These are phyloP conservation scores for Hypsibius dujardini DNA, from an alignment of 1,140 invertebrate species.

Conservation along the genomic window DNA sequence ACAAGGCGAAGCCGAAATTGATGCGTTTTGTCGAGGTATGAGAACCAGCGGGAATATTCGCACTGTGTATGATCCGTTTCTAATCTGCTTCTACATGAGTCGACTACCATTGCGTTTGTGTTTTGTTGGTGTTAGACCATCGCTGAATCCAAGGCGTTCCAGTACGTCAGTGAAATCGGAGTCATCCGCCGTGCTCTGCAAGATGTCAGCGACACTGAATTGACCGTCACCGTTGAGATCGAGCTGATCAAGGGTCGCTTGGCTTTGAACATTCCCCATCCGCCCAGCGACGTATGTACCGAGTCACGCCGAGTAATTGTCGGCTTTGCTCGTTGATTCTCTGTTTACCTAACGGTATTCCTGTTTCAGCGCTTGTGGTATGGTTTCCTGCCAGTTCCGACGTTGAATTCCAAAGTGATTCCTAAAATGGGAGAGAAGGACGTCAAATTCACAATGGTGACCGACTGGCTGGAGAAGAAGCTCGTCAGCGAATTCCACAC, in stretches of 20 bases:
- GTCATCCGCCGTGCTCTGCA: not conserved
- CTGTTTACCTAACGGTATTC: too few relatives aligned
- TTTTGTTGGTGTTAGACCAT: not conserved
- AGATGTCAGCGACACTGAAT: conserved; percentile 2
- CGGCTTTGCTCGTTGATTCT: too few relatives aligned
- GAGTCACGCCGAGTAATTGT: too few relatives aligned
- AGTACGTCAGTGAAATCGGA: conserved; percentile 12
- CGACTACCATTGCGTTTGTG: too few relatives aligned
- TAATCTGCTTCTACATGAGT: too few relatives aligned
- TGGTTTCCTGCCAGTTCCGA: not conserved
- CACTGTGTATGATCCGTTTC: too few relatives aligned
- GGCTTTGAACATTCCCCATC: conserved; percentile 6
- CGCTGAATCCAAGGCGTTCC: conserved; percentile 10
- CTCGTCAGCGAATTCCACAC: not conserved
- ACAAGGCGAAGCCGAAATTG: conserved; percentile 1
- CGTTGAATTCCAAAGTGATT: not conserved
- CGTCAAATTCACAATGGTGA: conserved; percentile 7
- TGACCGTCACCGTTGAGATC: not conserved
- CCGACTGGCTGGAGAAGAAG: conserved; percentile 9
- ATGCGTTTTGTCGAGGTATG: not conserved
- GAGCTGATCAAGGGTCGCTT: conserved; percentile 16
- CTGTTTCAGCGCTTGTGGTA: not conserved
- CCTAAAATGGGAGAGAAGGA: not conserved
- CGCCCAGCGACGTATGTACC: not conserved
- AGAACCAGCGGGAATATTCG: too few relatives aligned